A percentile compares a stretch with the other conserved stretches of the same genome.
Evolutionary conservation across 2,797 vertebrate species (phyloP).

Genomic region (Danio albolineatus): DNA sequence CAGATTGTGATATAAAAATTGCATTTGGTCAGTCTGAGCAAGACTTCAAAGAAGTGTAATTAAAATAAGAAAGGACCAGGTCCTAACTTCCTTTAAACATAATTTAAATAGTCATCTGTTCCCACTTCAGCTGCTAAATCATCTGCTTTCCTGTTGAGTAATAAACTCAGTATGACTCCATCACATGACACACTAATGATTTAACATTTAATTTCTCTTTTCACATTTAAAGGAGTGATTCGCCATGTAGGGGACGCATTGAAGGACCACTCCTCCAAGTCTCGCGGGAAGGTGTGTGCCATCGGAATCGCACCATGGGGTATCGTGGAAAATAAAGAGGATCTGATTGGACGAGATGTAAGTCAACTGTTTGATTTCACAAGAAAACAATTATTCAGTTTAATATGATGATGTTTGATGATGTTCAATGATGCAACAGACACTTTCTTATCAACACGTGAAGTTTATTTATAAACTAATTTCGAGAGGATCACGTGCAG

Average conservation of each 20-base stretch:
- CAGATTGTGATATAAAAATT: no score
- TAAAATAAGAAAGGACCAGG: not conserved
- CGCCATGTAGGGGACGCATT: slow-evolving; percentile 96
- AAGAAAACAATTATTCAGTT: not conserved
- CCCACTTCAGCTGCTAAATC: slow-evolving; percentile 2
- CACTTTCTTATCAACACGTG: no score
- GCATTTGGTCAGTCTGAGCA: no score
- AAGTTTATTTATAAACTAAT: no score
- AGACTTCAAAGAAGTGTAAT: not conserved
- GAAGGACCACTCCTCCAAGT: slow-evolving; percentile 97
- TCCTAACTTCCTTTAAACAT: not conserved
- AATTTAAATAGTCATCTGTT: not conserved
- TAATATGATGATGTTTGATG: not conserved
- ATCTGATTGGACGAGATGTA: slow-evolving; percentile 94
- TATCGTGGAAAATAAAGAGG: slow-evolving; percentile 97
- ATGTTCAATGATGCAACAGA: no score
- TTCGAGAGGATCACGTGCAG: no score
- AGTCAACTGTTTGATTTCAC: slow-evolving; percentile 61
- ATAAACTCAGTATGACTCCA: not conserved
- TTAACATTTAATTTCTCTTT: not conserved
- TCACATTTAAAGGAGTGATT: slow-evolving; percentile 86
- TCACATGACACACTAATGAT: slow-evolving; percentile 2
- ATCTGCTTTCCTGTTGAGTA: slow-evolving; percentile 20
- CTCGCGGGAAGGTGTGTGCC: slow-evolving; percentile 93
- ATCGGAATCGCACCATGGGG: slow-evolving; percentile 98